Base-by-base conservation (phyloP, 2,113 vertebrate genomes). In the Mirza zaza region DNA sequence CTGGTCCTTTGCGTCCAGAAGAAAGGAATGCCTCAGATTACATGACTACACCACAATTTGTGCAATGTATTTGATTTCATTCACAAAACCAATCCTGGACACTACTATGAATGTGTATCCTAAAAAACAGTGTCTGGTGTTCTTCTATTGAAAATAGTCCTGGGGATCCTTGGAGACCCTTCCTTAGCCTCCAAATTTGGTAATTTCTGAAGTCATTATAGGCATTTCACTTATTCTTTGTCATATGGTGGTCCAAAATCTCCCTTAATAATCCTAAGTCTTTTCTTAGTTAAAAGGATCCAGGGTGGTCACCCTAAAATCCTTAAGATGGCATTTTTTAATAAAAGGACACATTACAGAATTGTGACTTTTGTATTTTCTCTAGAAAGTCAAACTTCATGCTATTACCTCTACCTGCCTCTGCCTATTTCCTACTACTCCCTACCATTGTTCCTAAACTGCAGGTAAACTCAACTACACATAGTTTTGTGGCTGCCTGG, bases 201-300 rank as follows among this genome's bases (percentile, higher is more conserved):
- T 81, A 12, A 77, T 97, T 94, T 90, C 63, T 94, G 36, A 75
- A 36, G 34, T 75, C 23, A 63, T 68, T 57, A 50, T 23, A 32
- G 39, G 8, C 77, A 59, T 83, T 96, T 90, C 85, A 57, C 17
- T 77, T 86, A 88, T 73, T 83, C 48, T 94, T 87, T 92, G 55
- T 32, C 80, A 91, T 34, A 76, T 2, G 32, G 45, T 67, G 48
- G 27, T 68, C 45, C n/a, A 76, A 87, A 92, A 39, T 67, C 39
- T 87, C 61, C 57, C 50, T 32, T 52, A 34, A 75, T 82, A 36
- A 67, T 79, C 57, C 34, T 85, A 50, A 95, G 83, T 89, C 61
- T 73, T 90, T 90, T 84, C 20, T 85, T 90, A 29, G 39, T 82
- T 86, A 88, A 57, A 93, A 89, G 34, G 21, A 83, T 48, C 9